Base-by-base conservation (phyloP, 2,113 vertebrate genomes). In the Cnemophilus loriae region DNA sequence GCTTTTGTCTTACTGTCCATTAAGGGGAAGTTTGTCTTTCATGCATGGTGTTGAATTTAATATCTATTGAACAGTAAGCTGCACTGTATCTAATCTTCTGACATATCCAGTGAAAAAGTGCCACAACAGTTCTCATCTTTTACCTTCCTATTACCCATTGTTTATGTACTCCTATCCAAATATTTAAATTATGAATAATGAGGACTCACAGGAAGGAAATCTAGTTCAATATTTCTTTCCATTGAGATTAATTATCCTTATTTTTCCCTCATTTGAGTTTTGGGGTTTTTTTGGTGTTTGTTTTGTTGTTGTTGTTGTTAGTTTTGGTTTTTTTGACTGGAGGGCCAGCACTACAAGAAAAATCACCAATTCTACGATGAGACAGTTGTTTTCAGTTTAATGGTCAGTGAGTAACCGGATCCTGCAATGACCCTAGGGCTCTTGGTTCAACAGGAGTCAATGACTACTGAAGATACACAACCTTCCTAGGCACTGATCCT, bases 101-200 rank as follows among this genome's bases (percentile, higher is more conserved):
- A 92, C 46, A 33, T 46, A 2, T 71, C 80, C 41, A 41, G 26
- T 56, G 50, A 50, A 83, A 71, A 75, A 70, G 16, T 64, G 12
- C 7, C 11, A 3, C 73, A 68, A 19, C 18, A 67, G 1, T 95
- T 93, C 75, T 67, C 27, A 53, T 49, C 13, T 71, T 57, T 79
- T 80, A 7, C 27, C 44, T 87, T n/a, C 55, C 70, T 46, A 12
- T 89, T 35, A 80, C 32, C 21, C 30, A 61, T 47, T 89, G 67
- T 89, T 90, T 94, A 50, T 52, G 8, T 12, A 74, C 12, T 60
- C 41, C 70, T 95, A 75, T 70, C 77, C 69, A 95, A 69, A 96
- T 97, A 93, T 93, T 88, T 95, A 94, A 95, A 94, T 84, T 65
- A 94, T 94, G 70, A 97, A 87, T 95, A 97, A 97, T 81, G 87